Evolutionary conservation across 1,140 invertebrate genomes (phyloP).

Genomic region (Brachionus rotundiformis): DNA sequence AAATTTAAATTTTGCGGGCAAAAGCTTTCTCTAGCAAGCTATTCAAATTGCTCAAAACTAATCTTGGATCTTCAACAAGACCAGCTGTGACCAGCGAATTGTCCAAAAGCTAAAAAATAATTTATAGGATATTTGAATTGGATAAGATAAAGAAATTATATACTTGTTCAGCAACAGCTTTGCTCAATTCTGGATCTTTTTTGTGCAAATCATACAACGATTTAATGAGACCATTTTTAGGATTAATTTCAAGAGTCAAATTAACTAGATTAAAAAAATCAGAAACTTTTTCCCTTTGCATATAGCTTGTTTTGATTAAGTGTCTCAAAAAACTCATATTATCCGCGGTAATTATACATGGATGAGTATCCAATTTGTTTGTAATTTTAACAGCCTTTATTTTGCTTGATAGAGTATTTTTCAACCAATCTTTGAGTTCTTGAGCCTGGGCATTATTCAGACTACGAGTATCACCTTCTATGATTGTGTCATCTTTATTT

Average conservation of each 20-base stretch:
- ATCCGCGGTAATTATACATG: slow-evolving; percentile 87
- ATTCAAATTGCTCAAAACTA: slow-evolving; percentile 80
- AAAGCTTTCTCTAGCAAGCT: slow-evolving; percentile 75
- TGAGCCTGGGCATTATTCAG: slow-evolving; percentile 74
- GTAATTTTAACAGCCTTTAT: slow-evolving; percentile 68
- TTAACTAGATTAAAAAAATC: slow-evolving; percentile 75
- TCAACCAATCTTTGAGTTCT: slow-evolving; percentile 75
- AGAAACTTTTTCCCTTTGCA: slow-evolving; percentile 73
- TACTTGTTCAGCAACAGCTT: slow-evolving; percentile 78
- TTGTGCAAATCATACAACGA: slow-evolving; percentile 77
- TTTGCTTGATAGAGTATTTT: slow-evolving; percentile 57
- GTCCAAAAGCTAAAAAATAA: slow-evolving; percentile 71
- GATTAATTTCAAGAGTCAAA: slow-evolving; percentile 88
- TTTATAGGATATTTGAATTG: slow-evolving; percentile 61
- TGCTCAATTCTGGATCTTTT: slow-evolving; percentile 76
- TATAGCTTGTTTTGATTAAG: slow-evolving; percentile 83
- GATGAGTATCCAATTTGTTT: slow-evolving; percentile 79
- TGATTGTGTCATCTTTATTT: slow-evolving; percentile 49
- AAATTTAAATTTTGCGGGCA: neutral
- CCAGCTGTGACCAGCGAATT: slow-evolving; percentile 93
- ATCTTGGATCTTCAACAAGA: slow-evolving; percentile 85
- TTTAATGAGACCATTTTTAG: slow-evolving; percentile 85
- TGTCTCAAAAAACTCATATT: slow-evolving; percentile 94
- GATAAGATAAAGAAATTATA: neutral
- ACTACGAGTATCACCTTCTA: slow-evolving; percentile 67